Conservation (phyloP, 2,113 vertebrate species). For the Corythornis cristatus region DNA sequence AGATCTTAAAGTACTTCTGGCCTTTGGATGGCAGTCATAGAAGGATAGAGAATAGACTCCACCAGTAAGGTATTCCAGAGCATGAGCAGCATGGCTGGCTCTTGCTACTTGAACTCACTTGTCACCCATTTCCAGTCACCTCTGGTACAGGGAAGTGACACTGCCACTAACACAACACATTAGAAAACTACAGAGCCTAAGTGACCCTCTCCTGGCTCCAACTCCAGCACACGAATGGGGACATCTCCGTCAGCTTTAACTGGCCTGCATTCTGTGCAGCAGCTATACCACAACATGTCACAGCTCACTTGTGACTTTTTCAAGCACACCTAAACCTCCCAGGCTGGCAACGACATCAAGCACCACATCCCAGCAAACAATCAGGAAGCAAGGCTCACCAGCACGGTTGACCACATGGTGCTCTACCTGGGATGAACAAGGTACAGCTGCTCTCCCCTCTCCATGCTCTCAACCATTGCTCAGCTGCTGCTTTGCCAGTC, state of each 20-base stretch:
- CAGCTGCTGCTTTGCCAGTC: neutral
- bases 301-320: neutral
- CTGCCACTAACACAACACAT: neutral
- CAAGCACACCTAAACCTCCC: neutral
- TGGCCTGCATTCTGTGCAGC: neutral
- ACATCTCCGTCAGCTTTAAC: neutral
- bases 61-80: neutral
- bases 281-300: neutral
- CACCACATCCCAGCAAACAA: neutral
- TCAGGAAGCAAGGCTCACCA: neutral
- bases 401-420: rapidly evolving
- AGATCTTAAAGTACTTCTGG: neutral
- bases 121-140: neutral
- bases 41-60: neutral
- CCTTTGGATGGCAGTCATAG: neutral
- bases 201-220: neutral
- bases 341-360: rapidly evolving
- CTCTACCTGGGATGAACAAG: neutral
- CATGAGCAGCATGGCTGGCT: neutral
- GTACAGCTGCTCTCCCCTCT: neutral
- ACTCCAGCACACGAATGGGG: neutral
- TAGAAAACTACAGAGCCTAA: neutral
- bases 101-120: neutral
- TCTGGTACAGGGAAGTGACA: neutral
- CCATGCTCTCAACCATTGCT: neutral